These are phyloP conservation scores for Novumbra hubbsi DNA, from an alignment of 2,797 vertebrate species.

Conservation along the genomic window DNA sequence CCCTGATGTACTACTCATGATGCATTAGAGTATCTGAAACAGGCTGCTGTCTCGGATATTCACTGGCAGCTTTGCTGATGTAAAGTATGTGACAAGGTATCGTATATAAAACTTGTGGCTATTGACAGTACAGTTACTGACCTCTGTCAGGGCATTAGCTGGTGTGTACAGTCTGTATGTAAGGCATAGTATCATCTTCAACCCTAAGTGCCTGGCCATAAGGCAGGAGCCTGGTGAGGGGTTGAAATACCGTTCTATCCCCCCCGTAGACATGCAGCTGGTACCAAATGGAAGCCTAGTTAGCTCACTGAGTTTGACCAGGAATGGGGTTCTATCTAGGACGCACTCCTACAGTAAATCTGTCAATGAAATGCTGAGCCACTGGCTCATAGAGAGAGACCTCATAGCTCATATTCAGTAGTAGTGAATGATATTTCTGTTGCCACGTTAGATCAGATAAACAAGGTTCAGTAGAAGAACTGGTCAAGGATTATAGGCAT, in stretches of 20 bases:
- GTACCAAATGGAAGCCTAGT: constrained; percentile 9
- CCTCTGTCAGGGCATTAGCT: constrained; percentile 11
- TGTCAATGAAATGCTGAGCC: constrained; percentile 56
- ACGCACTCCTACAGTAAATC: constrained; percentile 46
- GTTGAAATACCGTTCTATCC: constrained; percentile 36
- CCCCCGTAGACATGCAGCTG: constrained; percentile 18
- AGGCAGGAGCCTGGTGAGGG: not conserved
- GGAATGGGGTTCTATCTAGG: not conserved
- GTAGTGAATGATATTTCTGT: constrained; percentile 46
- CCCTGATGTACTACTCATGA: not conserved
- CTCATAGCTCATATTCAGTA: not conserved
- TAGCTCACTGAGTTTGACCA: not conserved
- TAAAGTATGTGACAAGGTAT: not conserved
- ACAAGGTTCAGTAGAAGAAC: not conserved
- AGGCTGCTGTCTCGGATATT: not conserved
- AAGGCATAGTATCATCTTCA: not conserved
- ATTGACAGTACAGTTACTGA: constrained; percentile 7
- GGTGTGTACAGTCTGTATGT: not conserved
- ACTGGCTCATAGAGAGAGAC: constrained; percentile 23
- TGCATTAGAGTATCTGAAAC: not conserved
- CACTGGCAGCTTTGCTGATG: not conserved
- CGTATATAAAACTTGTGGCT: constrained; percentile 15
- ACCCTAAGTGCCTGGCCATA: not conserved
- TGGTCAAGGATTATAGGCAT: not conserved
- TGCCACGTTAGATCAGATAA: constrained; percentile 36